phyloP scores from a whole-genome alignment of 2,888 invertebrate species.

The Calameuta idolon region DNA sequence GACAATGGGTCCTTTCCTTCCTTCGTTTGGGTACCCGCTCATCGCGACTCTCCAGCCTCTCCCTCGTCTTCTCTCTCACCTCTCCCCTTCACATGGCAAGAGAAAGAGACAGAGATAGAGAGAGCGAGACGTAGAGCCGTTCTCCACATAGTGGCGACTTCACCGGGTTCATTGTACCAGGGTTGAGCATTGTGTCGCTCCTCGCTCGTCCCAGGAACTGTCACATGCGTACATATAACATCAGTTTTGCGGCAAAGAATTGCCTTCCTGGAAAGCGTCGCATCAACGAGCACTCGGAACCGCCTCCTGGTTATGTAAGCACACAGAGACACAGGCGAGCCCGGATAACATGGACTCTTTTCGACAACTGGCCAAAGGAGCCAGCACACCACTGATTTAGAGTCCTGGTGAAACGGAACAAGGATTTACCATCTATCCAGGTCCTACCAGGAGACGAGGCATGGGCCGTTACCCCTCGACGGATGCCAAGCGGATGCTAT shows the following conservation, averaged over 20 bases:
- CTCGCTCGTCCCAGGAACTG: constrained; percentile 36
- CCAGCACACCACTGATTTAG: not conserved
- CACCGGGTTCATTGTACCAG: constrained; percentile 6
- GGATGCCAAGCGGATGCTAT: not conserved
- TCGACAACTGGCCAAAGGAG: not conserved
- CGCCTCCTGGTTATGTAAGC: not conserved
- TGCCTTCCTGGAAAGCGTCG: not conserved
- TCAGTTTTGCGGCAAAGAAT: constrained; percentile 37
- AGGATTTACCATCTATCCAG: not conserved
- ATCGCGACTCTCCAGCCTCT: constrained; percentile 1
- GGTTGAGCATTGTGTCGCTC: constrained; percentile 20
- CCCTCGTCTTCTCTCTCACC: constrained; percentile 4
- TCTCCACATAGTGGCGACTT: not conserved
- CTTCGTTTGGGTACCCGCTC: not conserved
- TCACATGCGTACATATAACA: constrained; percentile 30
- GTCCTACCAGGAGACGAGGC: not conserved
- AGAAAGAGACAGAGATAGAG: not conserved
- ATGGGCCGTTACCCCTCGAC: not conserved
- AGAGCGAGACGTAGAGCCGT: not conserved
- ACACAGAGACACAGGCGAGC: not conserved
- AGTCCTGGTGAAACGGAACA: not conserved
- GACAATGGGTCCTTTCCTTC: not conserved
- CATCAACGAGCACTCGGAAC: not conserved
- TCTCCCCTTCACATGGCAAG: constrained; percentile 4
- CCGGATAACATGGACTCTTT: not conserved